Percentiles rank a stretch among this genome's conserved stretches.
Evolutionary conservation across 1,140 invertebrate species (phyloP).

Genomic region (Heliconius nattereri): DNA sequence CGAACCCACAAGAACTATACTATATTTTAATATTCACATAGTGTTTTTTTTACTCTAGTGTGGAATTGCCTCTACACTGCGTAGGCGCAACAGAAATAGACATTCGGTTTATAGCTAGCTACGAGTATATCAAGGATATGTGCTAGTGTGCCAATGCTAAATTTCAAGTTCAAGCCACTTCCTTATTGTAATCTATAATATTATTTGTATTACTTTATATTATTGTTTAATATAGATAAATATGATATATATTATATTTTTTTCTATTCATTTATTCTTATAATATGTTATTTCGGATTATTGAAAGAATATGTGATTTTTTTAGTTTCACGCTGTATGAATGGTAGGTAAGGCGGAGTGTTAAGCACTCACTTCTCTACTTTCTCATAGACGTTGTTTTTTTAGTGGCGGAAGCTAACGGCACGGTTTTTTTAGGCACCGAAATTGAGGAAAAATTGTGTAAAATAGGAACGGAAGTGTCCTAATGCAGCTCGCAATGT

Average conservation of each 20-base stretch:
- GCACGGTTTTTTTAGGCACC: too few relatives aligned
- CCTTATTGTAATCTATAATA: not conserved
- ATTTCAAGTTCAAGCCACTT: slow-evolving; percentile 28
- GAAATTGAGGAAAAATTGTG: too few relatives aligned
- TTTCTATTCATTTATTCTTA: too few relatives aligned
- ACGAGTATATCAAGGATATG: slow-evolving; percentile 41
- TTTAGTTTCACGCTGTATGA: too few relatives aligned
- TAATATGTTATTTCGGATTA: too few relatives aligned
- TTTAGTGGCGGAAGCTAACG: too few relatives aligned
- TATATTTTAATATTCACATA: not conserved
- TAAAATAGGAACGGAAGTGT: not conserved
- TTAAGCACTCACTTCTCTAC: too few relatives aligned
- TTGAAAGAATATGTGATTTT: not conserved
- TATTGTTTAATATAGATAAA: not conserved
- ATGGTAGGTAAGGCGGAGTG: too few relatives aligned
- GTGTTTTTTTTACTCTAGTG: not conserved
- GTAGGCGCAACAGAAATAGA: slow-evolving; percentile 51
- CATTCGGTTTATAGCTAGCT: slow-evolving; percentile 37
- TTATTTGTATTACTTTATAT: not conserved
- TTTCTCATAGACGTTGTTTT: too few relatives aligned
- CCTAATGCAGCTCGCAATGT: not conserved
- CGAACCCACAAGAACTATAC: too few relatives aligned
- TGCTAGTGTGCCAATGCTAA: slow-evolving; percentile 31
- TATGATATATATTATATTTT: too few relatives aligned
- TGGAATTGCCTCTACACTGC: slow-evolving; percentile 20